phyloP scores from a whole-genome alignment of 2,888 invertebrate species.

The Leptogaster cylindrica region DNA sequence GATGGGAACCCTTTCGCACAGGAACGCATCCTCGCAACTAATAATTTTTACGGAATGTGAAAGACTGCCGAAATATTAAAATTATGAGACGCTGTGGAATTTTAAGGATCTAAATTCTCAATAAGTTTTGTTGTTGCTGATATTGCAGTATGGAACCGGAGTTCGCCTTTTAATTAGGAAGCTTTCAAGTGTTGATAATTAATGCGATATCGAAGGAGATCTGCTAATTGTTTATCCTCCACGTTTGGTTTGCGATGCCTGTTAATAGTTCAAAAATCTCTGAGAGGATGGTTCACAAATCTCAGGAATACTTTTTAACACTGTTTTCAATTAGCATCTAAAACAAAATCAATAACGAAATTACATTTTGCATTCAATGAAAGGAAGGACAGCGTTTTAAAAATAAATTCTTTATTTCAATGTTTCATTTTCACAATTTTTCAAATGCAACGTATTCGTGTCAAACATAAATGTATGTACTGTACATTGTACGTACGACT shows the following conservation, averaged over 20 bases:
- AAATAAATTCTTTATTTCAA: too few species aligned
- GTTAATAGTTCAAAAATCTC: too few species aligned
- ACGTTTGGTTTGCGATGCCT: too few species aligned
- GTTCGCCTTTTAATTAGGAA: slow-evolving; percentile 26
- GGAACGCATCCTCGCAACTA: slow-evolving; percentile 23
- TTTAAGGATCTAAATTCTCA: slow-evolving; percentile 32
- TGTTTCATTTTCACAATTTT: too few species aligned
- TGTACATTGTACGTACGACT: too few species aligned
- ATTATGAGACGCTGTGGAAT: slow-evolving; percentile 35
- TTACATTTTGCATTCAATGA: too few species aligned
- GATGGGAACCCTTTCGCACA: slow-evolving; percentile 1
- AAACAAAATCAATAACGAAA: too few species aligned
- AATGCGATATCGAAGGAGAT: slow-evolving; percentile 17
- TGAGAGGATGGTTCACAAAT: too few species aligned
- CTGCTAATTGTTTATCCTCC: slow-evolving; percentile 19
- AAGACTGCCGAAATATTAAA: slow-evolving; percentile 39
- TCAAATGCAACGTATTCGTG: too few species aligned
- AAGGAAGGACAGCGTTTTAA: too few species aligned
- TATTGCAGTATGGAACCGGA: background rate
- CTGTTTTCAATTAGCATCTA: too few species aligned
- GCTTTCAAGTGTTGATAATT: slow-evolving; percentile 35
- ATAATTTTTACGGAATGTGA: slow-evolving; percentile 37
- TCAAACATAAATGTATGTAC: too few species aligned
- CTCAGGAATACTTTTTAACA: background rate
- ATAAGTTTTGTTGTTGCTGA: slow-evolving; percentile 12